Evolutionary conservation across 2,113 vertebrate species (phyloP), one percentile per base, ranked within the genome.

Genomic region (Apodemus speciosus): DNA sequence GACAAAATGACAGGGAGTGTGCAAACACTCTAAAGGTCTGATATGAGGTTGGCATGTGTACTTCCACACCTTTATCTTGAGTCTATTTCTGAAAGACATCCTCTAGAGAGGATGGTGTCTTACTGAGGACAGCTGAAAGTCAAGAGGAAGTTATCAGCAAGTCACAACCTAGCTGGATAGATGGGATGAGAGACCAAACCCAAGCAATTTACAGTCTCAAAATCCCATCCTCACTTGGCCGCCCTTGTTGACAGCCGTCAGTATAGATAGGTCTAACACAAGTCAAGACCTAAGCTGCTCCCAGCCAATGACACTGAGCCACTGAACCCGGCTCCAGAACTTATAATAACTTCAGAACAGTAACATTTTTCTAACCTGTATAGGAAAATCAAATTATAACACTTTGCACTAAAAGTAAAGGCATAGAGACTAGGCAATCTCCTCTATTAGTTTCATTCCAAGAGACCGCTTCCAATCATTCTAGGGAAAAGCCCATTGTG

Each of bases 351-450:
- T 46, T 68, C 76, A n/a, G 21, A 51, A n/a, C 16, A 10, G 51
- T 30, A 43, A 5, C 0, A 60, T 18, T 32, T 76, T 15, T 76
- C 16, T 32, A 40, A 9, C 30, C 25, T 68, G 21, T 43, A 53
- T 14, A 53, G 83, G 75, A 46, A 76, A 80, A 46, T 38, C 21
- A 87, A 53, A 49, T 32, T 8, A 56, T 0, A 53, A 25, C 38
- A 32, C 6, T 35, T 38, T 16, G 27, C 35, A 64, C 23, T n/a
- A 64, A 64, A 1, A 69, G 43, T 27, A n/a, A 53, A n/a, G 0
- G 0, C 3, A 13, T 38, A 10, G 40, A 20, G 60, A 40, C 15
- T 4, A 35, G 30, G 23, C 30, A 4, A 2, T 0, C 13, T 13
- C 51, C 27, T 73, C 35, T 16, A 13, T 15, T 10, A 14, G n/a